A percentile compares a stretch with the other conserved stretches of the same genome.
phyloP scores from a whole-genome alignment of 2,113 vertebrate genomes.

The Corapipo altera region DNA sequence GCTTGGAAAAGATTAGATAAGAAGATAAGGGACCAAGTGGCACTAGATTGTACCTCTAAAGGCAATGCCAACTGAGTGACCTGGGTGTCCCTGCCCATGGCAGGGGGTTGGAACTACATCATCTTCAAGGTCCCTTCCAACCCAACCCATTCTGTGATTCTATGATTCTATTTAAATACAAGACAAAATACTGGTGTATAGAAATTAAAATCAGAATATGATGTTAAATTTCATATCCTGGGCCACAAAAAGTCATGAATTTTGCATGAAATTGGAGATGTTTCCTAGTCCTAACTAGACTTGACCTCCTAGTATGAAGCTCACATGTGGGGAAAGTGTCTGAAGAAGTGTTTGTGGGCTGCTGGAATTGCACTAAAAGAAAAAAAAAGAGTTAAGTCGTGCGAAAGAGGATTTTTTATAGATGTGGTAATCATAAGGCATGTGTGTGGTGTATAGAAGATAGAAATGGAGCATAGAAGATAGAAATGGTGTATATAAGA shows the following conservation, averaged over 20 bases:
- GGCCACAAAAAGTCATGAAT: not conserved
- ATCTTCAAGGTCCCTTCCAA: not conserved
- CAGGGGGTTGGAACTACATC: not conserved
- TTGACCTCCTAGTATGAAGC: not conserved
- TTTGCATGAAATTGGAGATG: not conserved
- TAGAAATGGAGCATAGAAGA: not conserved
- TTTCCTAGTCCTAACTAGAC: not conserved
- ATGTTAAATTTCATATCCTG: not conserved
- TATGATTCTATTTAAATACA: accelerated
- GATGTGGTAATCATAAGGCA: not conserved
- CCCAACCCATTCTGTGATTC: not conserved
- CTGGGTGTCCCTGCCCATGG: not conserved
- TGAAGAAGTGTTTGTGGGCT: not conserved
- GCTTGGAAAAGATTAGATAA: not conserved
- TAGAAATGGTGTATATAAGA: not conserved
- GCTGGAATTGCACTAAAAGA: not conserved
- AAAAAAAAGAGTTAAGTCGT: not conserved
- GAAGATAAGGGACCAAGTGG: not conserved
- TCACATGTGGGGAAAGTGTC: not conserved
- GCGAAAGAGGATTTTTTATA: not conserved
- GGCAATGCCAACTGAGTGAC: not conserved
- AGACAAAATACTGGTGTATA: not conserved
- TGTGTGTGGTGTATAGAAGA: not conserved
- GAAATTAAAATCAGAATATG: not conserved
- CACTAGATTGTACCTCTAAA: not conserved